phyloP scores from a whole-genome alignment of 2,113 vertebrate genomes.

The Amia ocellicauda region DNA sequence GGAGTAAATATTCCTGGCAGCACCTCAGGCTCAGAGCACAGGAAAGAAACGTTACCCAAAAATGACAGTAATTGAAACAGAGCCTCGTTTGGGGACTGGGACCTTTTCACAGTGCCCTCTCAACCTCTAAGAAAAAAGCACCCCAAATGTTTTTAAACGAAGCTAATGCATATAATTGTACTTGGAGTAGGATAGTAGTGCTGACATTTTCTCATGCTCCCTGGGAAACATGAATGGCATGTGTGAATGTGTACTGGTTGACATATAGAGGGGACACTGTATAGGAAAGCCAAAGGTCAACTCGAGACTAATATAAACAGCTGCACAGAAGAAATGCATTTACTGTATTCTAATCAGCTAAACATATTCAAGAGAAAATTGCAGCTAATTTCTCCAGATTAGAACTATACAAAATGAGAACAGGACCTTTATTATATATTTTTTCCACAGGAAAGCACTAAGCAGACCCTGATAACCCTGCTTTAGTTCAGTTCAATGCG shows the following conservation, averaged over 20 bases:
- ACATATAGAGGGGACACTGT: slow-evolving; percentile 3
- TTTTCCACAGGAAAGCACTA: background rate
- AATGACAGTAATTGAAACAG: slow-evolving; percentile 33
- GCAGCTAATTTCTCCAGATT: background rate
- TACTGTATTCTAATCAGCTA: background rate
- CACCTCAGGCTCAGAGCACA: slow-evolving; percentile 18
- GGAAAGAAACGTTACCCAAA: slow-evolving; percentile 18
- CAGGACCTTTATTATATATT: slow-evolving; percentile 5
- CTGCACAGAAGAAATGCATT: slow-evolving; percentile 1
- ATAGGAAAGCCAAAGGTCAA: slow-evolving; percentile 2
- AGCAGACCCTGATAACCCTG: background rate
- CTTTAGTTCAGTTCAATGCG: background rate
- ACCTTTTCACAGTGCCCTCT: background rate
- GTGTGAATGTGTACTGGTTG: background rate
- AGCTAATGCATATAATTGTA: slow-evolving; percentile 19
- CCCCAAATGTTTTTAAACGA: no score
- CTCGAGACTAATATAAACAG: slow-evolving; percentile 22
- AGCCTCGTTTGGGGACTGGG: background rate
- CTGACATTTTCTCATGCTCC: slow-evolving; percentile 18
- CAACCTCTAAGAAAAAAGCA: background rate
- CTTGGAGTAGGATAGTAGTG: slow-evolving; percentile 39
- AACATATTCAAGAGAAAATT: slow-evolving; percentile 12
- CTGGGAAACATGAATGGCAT: background rate
- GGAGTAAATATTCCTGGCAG: slow-evolving; percentile 34
- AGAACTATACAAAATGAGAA: slow-evolving; percentile 13